These are phyloP conservation scores for Ypsolopha sequella DNA, from an alignment of 2,888 invertebrate genomes.

Conservation along the genomic window DNA sequence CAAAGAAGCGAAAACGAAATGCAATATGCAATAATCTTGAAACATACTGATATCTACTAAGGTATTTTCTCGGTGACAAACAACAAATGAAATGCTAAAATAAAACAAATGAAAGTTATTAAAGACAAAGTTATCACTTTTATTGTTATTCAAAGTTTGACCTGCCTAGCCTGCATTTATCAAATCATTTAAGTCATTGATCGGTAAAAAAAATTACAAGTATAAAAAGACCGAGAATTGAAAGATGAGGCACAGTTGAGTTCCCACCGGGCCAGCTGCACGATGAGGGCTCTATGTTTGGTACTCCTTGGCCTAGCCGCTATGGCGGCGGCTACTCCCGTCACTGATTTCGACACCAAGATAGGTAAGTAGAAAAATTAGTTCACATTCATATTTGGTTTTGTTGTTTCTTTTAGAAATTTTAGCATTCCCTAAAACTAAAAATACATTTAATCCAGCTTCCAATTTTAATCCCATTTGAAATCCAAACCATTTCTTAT, in stretches of 20 bases:
- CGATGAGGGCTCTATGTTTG: conserved; percentile 41
- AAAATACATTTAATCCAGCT: too few relatives aligned
- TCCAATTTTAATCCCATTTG: too few relatives aligned
- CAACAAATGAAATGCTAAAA: too few relatives aligned
- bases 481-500: too few relatives aligned
- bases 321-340: conserved; percentile 39
- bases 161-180: not conserved
- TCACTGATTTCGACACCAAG: conserved; percentile 28
- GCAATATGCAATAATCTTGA: too few relatives aligned
- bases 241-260: conserved; percentile 33
- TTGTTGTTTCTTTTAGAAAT: not conserved
- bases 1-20: too few relatives aligned
- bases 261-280: conserved; percentile 31
- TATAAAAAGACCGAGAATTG: conserved; percentile 27
- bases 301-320: conserved; percentile 43
- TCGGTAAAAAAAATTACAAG: conserved; percentile 5
- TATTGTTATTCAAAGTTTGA: not conserved
- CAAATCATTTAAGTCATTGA: not conserved
- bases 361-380: conserved; percentile 25
- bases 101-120: too few relatives aligned
- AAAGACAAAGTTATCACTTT: not conserved
- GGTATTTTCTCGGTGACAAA: too few relatives aligned
- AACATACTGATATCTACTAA: too few relatives aligned
- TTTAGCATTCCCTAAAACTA: too few relatives aligned
- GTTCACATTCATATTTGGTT: not conserved